Evolutionary conservation across 2,113 vertebrate species (phyloP).

Genomic region (Heloderma charlesbogerti): DNA sequence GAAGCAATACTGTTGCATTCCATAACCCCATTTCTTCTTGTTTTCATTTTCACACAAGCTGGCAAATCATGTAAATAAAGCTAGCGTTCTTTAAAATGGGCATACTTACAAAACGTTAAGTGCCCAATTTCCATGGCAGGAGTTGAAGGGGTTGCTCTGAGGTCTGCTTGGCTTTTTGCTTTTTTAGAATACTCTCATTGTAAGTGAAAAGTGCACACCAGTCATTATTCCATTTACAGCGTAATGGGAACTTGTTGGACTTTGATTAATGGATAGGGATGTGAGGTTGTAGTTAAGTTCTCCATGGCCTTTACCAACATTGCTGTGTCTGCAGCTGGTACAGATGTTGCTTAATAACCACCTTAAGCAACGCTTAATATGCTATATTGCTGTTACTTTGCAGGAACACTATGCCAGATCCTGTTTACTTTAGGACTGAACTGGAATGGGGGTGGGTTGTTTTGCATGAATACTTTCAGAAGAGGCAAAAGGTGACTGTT

Average conservation of each 20-base stretch:
- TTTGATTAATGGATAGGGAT: constrained; percentile 9
- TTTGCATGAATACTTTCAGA: not conserved
- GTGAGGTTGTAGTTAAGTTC: not conserved
- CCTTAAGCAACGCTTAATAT: not conserved
- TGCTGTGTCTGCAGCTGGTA: not conserved
- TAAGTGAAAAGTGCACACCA: not conserved
- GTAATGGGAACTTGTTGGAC: not conserved
- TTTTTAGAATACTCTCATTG: not conserved
- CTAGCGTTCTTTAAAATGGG: not conserved
- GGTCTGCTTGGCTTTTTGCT: not conserved
- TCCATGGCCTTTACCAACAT: not conserved
- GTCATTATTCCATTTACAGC: rapidly evolving
- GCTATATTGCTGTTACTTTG: not conserved
- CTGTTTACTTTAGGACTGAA: not conserved
- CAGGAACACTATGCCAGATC: rapidly evolving
- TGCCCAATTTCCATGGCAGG: not conserved
- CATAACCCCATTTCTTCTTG: not conserved
- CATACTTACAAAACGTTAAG: not conserved
- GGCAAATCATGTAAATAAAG: constrained; percentile 13
- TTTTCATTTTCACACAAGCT: not conserved
- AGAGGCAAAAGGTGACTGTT: not conserved
- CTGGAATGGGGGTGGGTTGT: not conserved
- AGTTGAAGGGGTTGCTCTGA: not conserved
- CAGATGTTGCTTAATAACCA: not conserved
- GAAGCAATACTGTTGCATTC: not conserved